These are phyloP conservation scores for Thereuonema tuberculata DNA, from an alignment of 1,140 invertebrate genomes.

Conservation along the genomic window DNA sequence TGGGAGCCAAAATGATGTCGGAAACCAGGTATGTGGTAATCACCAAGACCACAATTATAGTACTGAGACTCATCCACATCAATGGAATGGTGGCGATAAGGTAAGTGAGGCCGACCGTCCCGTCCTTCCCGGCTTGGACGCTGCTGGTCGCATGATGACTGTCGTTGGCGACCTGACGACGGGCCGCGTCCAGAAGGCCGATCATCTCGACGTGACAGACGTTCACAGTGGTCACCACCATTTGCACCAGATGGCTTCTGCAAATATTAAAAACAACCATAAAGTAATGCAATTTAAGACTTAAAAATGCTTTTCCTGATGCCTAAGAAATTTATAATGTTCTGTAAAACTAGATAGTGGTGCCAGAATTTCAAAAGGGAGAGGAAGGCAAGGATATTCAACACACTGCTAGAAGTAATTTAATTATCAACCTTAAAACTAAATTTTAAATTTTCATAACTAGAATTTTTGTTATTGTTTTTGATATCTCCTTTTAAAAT, in stretches of 20 bases:
- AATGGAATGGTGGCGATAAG: constrained; percentile 23
- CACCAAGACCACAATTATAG: constrained; percentile 1
- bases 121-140: neutral
- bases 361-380: too few species aligned
- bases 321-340: too few species aligned
- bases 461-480: too few species aligned
- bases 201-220: constrained; percentile 17
- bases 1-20: constrained; percentile 26
- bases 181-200: neutral
- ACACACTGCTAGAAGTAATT: too few species aligned
- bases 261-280: neutral
- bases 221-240: constrained; percentile 15
- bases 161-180: neutral
- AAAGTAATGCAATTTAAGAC: too few species aligned
- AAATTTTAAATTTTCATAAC: too few species aligned
- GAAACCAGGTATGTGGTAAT: neutral
- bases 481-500: too few species aligned
- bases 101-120: neutral
- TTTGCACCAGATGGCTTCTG: constrained; percentile 17
- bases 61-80: constrained; percentile 26
- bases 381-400: too few species aligned
- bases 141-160: constrained; percentile 7
- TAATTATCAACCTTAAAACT: too few species aligned
- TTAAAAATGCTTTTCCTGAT: too few species aligned
- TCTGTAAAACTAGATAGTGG: too few species aligned